Evolutionary conservation across 1,140 invertebrate species (phyloP).

Genomic region (Zaprionus lachaisei): DNA sequence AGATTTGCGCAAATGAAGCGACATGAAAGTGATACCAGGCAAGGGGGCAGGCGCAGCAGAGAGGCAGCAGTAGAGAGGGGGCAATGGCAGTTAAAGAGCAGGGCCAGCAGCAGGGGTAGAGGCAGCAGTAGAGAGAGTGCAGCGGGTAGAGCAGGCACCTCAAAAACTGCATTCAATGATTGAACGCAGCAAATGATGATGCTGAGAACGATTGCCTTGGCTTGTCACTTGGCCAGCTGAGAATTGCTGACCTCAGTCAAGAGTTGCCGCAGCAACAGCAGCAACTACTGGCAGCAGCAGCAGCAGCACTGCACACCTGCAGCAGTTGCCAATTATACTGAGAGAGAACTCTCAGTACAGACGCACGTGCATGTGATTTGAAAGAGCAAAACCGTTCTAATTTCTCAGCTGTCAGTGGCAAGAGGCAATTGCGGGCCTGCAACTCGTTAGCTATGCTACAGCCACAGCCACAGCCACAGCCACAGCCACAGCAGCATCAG

Average conservation of each 20-base stretch:
- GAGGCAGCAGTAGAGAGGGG: background rate
- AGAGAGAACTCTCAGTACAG: background rate
- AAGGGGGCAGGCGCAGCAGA: background rate
- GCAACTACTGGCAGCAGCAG: constrained; percentile 5
- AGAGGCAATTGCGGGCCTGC: constrained; percentile 51
- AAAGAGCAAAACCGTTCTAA: constrained; percentile 79
- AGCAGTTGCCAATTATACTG: constrained; percentile 40
- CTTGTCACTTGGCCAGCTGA: constrained; percentile 38
- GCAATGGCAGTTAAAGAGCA: background rate
- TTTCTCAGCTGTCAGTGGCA: constrained; percentile 79
- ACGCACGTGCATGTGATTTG: constrained; percentile 79
- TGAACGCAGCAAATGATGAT: constrained; percentile 24
- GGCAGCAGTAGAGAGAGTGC: too few species aligned
- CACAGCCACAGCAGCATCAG: constrained; percentile 3
- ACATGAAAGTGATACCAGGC: constrained; percentile 13
- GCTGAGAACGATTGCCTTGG: constrained; percentile 17
- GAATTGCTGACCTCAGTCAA: constrained; percentile 53
- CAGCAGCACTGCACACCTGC: constrained; percentile 36
- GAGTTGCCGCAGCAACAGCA: constrained; percentile 8
- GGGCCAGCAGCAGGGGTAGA: background rate
- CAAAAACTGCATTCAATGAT: constrained; percentile 55
- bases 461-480: constrained; percentile 7
- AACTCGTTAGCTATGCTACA: constrained; percentile 59
- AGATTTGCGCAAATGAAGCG: constrained; percentile 63
- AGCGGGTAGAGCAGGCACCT: background rate